Evolutionary conservation across 2,888 invertebrate species (phyloP), one percentile per base, ranked within the genome.

Genomic region (Emesis furor): DNA sequence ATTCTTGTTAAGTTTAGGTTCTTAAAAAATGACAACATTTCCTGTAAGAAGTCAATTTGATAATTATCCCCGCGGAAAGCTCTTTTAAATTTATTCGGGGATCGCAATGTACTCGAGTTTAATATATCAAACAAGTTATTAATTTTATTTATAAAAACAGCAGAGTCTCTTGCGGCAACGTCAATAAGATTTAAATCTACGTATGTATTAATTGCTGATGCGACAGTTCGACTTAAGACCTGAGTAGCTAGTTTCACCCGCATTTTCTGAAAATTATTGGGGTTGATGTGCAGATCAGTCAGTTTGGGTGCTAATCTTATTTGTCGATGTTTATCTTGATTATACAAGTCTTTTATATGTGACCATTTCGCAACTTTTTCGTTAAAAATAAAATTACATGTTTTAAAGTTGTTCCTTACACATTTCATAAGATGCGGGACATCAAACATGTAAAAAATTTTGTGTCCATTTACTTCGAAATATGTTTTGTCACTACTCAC

Each of bases 201-300:
- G 67, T 78, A 84, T 5, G 85, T 86, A 12, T 77, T 81, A 46
- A 92, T 81, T 35, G 88, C 90, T 14, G 84, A 69, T n/a, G 92
- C 91, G 24, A 92, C 92, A 59, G 91, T 79, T n/a, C 73, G 83
- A 59, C 92, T 92, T 7, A 92, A 79, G 24, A 92, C 62, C 84
- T 92, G 90, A 10, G 86, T 80, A 2, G 91, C 92, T 72, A 86
- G 91, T 4, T 72, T 46, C 24, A 91, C 86, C 42, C 89, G 85
- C 65, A 73, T 90, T 76, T 87, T 91, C 77, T 92, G 90, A 39
- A 87, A 88, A 55, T 88, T 88, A 14, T 76, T 90, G 0, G 91
- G 91, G 32, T 87, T 79, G 10, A 59, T 30, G 24, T 59, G 59
- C 24, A 59, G 6, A 24, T 59, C 30, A 0, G 89, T 92, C 12